Base-by-base conservation (phyloP, 1,140 invertebrate genomes). In the Bombus pyrosoma region DNA sequence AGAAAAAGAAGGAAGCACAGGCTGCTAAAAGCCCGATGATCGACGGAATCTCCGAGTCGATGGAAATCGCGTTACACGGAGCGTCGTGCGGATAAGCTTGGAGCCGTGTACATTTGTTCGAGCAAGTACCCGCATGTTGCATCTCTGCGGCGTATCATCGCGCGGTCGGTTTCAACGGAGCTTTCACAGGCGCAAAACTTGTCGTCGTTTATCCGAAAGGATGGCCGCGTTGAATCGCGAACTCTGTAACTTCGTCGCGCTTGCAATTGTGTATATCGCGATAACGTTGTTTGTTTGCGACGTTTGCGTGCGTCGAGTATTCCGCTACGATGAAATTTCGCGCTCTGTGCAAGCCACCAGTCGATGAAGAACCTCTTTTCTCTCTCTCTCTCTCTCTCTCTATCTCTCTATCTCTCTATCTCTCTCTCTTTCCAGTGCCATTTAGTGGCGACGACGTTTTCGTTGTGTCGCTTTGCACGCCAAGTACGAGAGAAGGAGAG, bases 101-200 rank as follows among this genome's bases (percentile, higher is more conserved):
- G 28, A 10, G 10, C 4, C 6, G 13, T 66, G 32, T 34, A 18
- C n/a, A 2, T 13, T 18, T 22, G 64, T 32, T 18, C 6, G 2
- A 32, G 5, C 28, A 4, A 13, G 59, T n/a, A 18, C 82, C 82
- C 82, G 82, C 76, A 84, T 84, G 34, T 53, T 25, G 32, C 12
- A 18, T 22, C 28, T 53, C 28, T 22, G 3, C 62, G 2, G 25
- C 41, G 34, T 71, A 64, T 62, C 3, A 62, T 62, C 80, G n/a
- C 80, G 53, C 15, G 5, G 43, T 72, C 37, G 9, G 37, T 81
- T 73, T 73, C 39, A 28, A 39, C 71, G 12, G 39, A 32, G 64
- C 82, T 83, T 59, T 69, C 18, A 15, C 75, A 53, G 12, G 1
- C 43, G 13, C 15, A n/a, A 79, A 57, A 71, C 68, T 84, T 25